Evolutionary conservation across 2,888 invertebrate genomes (phyloP).

Genomic region (Drosophila colorata): DNA sequence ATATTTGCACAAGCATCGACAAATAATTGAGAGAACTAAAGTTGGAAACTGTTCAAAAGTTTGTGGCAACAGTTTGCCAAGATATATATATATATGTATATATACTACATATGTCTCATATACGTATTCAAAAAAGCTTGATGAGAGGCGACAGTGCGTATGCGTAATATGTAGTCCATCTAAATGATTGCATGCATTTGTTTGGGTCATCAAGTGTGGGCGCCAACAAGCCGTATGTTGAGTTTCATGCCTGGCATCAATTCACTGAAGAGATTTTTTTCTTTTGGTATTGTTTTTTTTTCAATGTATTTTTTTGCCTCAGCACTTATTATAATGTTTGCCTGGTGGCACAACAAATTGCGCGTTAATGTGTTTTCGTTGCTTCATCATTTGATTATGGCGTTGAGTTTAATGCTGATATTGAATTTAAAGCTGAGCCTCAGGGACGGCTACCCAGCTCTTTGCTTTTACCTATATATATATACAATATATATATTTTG

Average conservation of each 20-base stretch:
- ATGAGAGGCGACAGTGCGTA: slow-evolving; percentile 22
- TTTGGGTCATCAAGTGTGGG: slow-evolving; percentile 19
- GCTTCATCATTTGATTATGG: slow-evolving; percentile 67
- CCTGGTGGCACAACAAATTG: slow-evolving; percentile 59
- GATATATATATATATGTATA: slow-evolving; percentile 1
- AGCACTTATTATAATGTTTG: slow-evolving; percentile 43
- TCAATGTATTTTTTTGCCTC: not conserved
- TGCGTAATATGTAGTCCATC: slow-evolving; percentile 31
- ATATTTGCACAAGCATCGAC: slow-evolving; percentile 33
- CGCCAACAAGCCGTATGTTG: not conserved
- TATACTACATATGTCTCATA: too few species aligned
- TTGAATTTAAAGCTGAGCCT: slow-evolving; percentile 64
- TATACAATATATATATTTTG: slow-evolving; percentile 27
- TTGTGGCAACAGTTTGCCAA: slow-evolving; percentile 18
- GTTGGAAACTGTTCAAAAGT: slow-evolving; percentile 5
- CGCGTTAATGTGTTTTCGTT: slow-evolving; percentile 75
- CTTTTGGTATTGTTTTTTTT: not conserved
- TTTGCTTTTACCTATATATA: not conserved
- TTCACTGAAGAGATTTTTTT: not conserved
- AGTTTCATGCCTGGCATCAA: slow-evolving; percentile 7
- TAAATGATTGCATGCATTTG: slow-evolving; percentile 50
- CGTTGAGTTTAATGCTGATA: slow-evolving; percentile 56
- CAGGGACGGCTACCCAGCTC: not conserved
- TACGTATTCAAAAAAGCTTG: not conserved
- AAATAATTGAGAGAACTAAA: slow-evolving; percentile 33